Evolutionary conservation across 2,113 vertebrate genomes (phyloP).

Genomic region (Corythoichthys haematopterus): DNA sequence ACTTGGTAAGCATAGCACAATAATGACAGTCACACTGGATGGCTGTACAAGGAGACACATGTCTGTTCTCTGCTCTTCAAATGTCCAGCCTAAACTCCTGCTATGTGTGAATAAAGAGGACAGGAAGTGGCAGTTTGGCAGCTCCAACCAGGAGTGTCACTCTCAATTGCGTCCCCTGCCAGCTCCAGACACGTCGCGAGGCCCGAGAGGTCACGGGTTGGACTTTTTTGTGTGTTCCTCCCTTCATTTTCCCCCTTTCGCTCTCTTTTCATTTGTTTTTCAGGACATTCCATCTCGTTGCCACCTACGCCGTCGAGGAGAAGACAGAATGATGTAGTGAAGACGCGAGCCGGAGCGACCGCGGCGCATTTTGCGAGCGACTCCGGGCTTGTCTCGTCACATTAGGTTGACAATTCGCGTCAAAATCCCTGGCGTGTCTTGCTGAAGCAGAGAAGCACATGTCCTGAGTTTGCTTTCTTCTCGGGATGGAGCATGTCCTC

Average conservation of each 20-base stretch:
- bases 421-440: constrained; percentile 64
- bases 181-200: constrained; percentile 66
- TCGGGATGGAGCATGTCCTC: constrained; percentile 76
- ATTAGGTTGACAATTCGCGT: constrained; percentile 68
- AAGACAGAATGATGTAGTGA: constrained; percentile 65
- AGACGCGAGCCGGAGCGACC: constrained; percentile 58
- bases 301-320: constrained; percentile 62
- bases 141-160: constrained; percentile 79
- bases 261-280: constrained; percentile 35
- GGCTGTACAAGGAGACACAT: constrained; percentile 73
- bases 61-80: constrained; percentile 76
- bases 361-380: constrained; percentile 63
- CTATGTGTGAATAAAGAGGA: constrained; percentile 77
- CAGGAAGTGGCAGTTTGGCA: constrained; percentile 80
- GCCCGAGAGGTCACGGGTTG: constrained; percentile 70
- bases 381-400: constrained; percentile 72
- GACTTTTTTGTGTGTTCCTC: constrained; percentile 40
- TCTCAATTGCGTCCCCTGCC: constrained; percentile 76
- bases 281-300: constrained; percentile 53
- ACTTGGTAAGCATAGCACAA: constrained; percentile 54
- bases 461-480: constrained; percentile 66
- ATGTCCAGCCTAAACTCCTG: constrained; percentile 68
- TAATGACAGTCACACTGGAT: constrained; percentile 69
- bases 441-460: constrained; percentile 62
- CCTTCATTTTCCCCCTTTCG: constrained; percentile 6